Conservation (phyloP, 64 coral and sea anemone genomes). For the Actinia tenebrosa region DNA sequence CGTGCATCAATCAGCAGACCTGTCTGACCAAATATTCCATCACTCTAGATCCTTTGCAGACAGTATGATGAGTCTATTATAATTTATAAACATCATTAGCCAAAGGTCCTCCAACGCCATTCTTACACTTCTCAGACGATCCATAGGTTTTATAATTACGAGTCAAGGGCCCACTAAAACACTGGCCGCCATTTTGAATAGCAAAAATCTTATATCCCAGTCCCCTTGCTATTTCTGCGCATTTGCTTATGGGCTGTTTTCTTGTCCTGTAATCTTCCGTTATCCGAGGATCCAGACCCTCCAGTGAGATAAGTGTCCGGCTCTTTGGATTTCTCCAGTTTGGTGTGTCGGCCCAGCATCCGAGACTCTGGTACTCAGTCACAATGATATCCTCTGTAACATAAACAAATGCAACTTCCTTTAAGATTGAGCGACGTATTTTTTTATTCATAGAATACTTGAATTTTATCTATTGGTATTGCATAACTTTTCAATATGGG, state of each 20-base stretch:
- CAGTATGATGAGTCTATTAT: background rate
- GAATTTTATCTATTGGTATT: too few species aligned
- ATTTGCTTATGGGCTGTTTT: slow-evolving; percentile 90
- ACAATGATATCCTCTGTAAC: slow-evolving; percentile 87
- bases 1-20: too few species aligned
- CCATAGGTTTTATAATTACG: slow-evolving; percentile 76
- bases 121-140: slow-evolving; percentile 65
- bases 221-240: slow-evolving; percentile 71
- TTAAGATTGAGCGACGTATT: background rate
- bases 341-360: slow-evolving; percentile 86
- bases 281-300: slow-evolving; percentile 46
- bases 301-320: slow-evolving; percentile 63
- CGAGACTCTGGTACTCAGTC: slow-evolving; percentile 84
- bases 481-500: too few species aligned
- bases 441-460: background rate
- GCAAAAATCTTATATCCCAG: slow-evolving; percentile 79
- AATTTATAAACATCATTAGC: slow-evolving; percentile 95
- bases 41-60: too few species aligned
- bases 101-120: slow-evolving; percentile 80
- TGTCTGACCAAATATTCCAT: too few species aligned
- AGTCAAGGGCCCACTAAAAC: slow-evolving; percentile 57
- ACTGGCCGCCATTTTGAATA: slow-evolving; percentile 94
- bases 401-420: background rate
- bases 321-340: slow-evolving; percentile 73
- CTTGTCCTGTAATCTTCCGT: slow-evolving; percentile 59